phyloP scores from a whole-genome alignment of 2,888 invertebrate genomes.

The Protodeltote pygarga region DNA sequence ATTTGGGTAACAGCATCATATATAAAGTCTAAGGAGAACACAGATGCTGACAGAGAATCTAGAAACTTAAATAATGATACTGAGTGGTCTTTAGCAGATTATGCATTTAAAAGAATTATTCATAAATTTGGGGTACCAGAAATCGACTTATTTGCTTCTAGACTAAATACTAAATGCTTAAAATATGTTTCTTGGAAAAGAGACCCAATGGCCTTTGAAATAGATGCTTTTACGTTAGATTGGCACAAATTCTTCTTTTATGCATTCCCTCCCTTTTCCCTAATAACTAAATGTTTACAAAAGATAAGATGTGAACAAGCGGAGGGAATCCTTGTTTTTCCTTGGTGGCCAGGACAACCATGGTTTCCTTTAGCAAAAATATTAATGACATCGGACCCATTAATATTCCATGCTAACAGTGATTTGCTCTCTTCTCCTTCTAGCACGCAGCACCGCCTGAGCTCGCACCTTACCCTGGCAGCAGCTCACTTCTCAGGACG shows the following conservation, averaged over 20 bases:
- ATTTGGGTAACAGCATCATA: background rate
- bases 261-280: background rate
- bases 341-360: conserved; percentile 9
- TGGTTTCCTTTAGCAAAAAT: conserved; percentile 2
- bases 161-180: background rate
- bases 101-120: conserved; percentile 1
- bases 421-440: background rate
- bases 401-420: conserved; percentile 1
- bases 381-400: conserved; percentile 2
- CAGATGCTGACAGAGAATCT: background rate
- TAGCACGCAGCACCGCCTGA: background rate
- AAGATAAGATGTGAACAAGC: conserved; percentile 2
- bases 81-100: background rate
- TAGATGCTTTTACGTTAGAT: too few species aligned
- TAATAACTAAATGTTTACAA: conserved; percentile 1
- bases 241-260: too few species aligned
- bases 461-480: conserved; percentile 1
- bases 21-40: background rate
- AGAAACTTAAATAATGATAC: background rate
- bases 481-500: conserved; percentile 2
- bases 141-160: conserved; percentile 1
- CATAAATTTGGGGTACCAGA: background rate
- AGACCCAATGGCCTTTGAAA: too few species aligned
- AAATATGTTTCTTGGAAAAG: too few species aligned
- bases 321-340: conserved; percentile 5